Conservation (phyloP, 2,888 invertebrate species). For the Diploptera punctata region DNA sequence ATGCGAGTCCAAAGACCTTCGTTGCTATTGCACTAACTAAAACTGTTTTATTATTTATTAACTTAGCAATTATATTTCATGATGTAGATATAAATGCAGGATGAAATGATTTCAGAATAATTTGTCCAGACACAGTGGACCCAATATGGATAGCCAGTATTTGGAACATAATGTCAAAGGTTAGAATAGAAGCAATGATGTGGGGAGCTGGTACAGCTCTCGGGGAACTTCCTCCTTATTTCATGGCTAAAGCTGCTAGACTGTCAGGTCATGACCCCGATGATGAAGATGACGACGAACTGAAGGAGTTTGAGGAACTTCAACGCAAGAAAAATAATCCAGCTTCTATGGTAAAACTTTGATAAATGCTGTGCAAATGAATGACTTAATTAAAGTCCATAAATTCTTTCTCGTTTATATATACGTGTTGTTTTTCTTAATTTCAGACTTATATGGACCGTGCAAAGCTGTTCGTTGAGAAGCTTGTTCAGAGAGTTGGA, state of each 20-base stretch:
- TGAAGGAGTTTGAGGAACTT: slow-evolving; percentile 75
- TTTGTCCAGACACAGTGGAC: slow-evolving; percentile 82
- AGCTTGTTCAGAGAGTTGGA: slow-evolving; percentile 90
- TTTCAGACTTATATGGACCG: slow-evolving; percentile 69
- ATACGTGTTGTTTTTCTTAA: slow-evolving; percentile 7
- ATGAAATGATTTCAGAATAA: slow-evolving; percentile 71
- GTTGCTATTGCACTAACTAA: no score
- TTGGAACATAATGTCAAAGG: slow-evolving; percentile 93
- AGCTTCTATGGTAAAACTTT: slow-evolving; percentile 46
- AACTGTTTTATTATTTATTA: no score
- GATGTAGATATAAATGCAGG: not conserved
- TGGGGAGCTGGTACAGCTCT: slow-evolving; percentile 98
- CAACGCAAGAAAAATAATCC: slow-evolving; percentile 64
- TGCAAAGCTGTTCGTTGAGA: slow-evolving; percentile 85
- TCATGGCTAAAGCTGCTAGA: slow-evolving; percentile 96
- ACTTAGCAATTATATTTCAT: no score
- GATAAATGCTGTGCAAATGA: no score
- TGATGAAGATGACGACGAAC: slow-evolving; percentile 71
- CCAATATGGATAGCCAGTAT: slow-evolving; percentile 74
- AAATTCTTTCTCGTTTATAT: no score
- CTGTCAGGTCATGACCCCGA: slow-evolving; percentile 66
- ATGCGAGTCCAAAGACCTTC: no score
- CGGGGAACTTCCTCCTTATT: slow-evolving; percentile 99
- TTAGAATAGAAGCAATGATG: slow-evolving; percentile 92
- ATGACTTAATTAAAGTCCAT: no score